phyloP scores from a whole-genome alignment of 2,797 vertebrate genomes.

The Danio kyathit region DNA sequence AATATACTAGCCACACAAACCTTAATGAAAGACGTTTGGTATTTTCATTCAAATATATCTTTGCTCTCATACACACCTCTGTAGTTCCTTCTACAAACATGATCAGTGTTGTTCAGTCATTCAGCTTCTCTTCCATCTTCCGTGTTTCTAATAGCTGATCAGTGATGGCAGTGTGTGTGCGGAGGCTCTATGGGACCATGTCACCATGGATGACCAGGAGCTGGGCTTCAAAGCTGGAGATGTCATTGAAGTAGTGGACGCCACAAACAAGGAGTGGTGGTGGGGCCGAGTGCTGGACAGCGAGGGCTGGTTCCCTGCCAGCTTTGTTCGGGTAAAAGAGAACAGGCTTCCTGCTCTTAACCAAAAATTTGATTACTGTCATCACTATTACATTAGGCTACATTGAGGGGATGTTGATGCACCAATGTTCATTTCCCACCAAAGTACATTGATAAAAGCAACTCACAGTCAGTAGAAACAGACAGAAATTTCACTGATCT shows the following conservation, averaged over 20 bases:
- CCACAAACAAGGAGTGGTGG: slow-evolving; percentile 98
- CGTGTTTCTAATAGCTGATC: slow-evolving; percentile 85
- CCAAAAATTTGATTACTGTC: slow-evolving; percentile 17
- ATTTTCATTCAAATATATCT: not conserved
- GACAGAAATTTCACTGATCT: not conserved
- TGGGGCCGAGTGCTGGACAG: slow-evolving; percentile 93
- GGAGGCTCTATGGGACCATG: slow-evolving; percentile 96
- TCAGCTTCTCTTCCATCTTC: not conserved
- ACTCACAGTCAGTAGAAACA: not conserved
- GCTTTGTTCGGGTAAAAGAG: slow-evolving; percentile 90
- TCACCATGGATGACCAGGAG: slow-evolving; percentile 98
- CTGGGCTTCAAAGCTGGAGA: slow-evolving; percentile 95
- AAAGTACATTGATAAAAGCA: not conserved
- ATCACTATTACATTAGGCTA: slow-evolving; percentile 20
- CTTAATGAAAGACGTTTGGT: not conserved
- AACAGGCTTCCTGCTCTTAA: slow-evolving; percentile 3
- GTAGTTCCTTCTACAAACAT: not conserved
- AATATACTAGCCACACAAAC: not conserved
- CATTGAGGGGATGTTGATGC: not conserved
- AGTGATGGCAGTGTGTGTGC: slow-evolving; percentile 96
- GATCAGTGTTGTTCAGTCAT: not conserved
- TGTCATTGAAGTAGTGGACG: slow-evolving; percentile 96
- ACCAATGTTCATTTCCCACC: not conserved
- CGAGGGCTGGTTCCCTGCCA: slow-evolving; percentile 96
- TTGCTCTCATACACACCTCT: not conserved